Evolutionary conservation across 2,797 vertebrate species (phyloP), one percentile per base, ranked within the genome.

Genomic region (Phalloptychus januarius): DNA sequence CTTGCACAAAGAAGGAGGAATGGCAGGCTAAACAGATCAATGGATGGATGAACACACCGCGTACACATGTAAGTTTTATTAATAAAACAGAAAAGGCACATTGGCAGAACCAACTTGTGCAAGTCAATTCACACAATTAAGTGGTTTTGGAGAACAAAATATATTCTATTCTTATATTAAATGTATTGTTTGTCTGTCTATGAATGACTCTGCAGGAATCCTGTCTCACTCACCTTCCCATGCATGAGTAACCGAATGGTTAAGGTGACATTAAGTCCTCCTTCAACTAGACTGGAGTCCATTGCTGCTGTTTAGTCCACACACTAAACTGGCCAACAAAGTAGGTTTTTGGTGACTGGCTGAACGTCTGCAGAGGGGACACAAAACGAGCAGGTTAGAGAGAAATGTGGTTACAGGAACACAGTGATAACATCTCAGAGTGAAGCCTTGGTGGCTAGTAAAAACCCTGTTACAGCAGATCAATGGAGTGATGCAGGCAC

Each of bases 171-270:
- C 18, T 18, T 31, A 42, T 2, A 42, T 2, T n/a, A 69, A 69
- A 69, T 69, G 5, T 12, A 42, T 42, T 6, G 1, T 25, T 23
- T 40, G 25, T 40, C 36, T 42, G 10, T 25, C 5, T 8, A 69
- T 42, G 3, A 15, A 28, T 44, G 2, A 3, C 20, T 33, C 58
- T 44, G 25, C 16, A 3, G 7, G 12, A 46, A 28, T 69, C 45
- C 28, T 45, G 71, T 16, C 61, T 78, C 67, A 81, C 95, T 89
- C 89, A 97, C 97, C 96, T 99, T 99, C 70, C 97, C 98, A 70
- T 99, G 98, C 97, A 98, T 99, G 86, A 99, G 97, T 93, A 99
- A 95, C 88, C 97, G 95, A 94, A 99, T 98, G 85, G 98, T 99
- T 87, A 99, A 96, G 16, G 98, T 99, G 96, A 99, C 98, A 95